These are phyloP conservation scores for Acanthosepion pharaonis DNA, from an alignment of 2,888 invertebrate genomes.

Conservation along the genomic window DNA sequence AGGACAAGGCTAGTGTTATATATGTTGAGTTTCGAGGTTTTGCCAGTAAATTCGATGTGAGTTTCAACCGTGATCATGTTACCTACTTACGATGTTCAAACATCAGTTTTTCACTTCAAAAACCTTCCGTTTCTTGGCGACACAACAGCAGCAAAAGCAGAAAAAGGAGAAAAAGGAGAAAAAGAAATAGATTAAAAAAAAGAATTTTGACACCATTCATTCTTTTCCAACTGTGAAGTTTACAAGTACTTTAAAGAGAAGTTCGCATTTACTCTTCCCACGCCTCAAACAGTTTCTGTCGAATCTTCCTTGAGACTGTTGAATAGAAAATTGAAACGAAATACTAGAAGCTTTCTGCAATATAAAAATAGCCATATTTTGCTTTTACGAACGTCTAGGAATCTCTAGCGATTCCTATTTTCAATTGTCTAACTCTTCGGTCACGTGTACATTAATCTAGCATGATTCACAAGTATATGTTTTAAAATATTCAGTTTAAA, in stretches of 20 bases:
- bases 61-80: not conserved
- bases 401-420: too few species aligned
- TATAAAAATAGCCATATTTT: not conserved
- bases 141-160: not conserved
- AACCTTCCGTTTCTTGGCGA: not conserved
- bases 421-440: too few species aligned
- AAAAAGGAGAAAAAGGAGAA: constrained; percentile 1
- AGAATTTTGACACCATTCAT: not conserved
- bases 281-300: not conserved
- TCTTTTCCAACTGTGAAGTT: not conserved
- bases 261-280: not conserved
- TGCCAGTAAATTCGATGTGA: not conserved
- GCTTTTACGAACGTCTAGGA: too few species aligned
- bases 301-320: not conserved
- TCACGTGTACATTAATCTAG: too few species aligned
- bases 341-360: not conserved
- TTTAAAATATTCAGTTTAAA: too few species aligned
- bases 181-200: not conserved
- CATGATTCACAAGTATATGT: too few species aligned
- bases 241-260: not conserved
- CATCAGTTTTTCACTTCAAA: not conserved
- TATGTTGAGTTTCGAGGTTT: not conserved
- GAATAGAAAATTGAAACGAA: not conserved
- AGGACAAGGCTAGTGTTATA: not conserved
- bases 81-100: not conserved